Base-by-base conservation (phyloP, 2,113 vertebrate genomes). In the Puma concolor region DNA sequence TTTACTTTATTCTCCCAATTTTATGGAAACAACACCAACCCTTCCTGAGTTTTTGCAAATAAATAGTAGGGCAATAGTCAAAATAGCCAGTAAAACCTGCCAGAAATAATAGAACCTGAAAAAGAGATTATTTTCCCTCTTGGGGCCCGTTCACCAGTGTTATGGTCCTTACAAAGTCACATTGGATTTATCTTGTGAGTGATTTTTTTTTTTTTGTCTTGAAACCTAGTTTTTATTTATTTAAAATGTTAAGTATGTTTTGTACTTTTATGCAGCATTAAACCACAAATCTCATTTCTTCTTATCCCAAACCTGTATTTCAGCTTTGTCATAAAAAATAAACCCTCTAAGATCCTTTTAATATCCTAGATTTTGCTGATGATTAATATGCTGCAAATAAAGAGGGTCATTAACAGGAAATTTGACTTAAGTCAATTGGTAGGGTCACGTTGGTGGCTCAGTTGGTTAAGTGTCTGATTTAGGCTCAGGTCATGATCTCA, bases 221-320 rank as follows among this genome's bases (percentile, higher is more conserved):
- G 54, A 38, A 94, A 66, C 27, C 86, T 94, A 48, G 57, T 94
- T 95, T 94, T 95, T 71, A 79, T 92, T 90, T 31, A 72, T 77
- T 74, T 57, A 89, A 85, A 94, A 57, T 66, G 72, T 95, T 83
- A 71, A 71, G 16, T 87, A 60, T 86, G 25, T 95, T 86, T 94
- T 92, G 25, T 96, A 63, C 19, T 94, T 88, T 80, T 33, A 57
- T 41, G 19, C 11, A 83, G 29, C 63, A 50, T 87, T 60, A 96
- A 96, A 81, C 52, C 33, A 21, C 15, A 36, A 83, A 33, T 71
- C 13, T 9, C 0, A 2, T 97, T 96, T 82, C 41, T 84, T 69
- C 31, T 94, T 72, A 1, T 86, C 67, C 60, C 85, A 79, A 72
- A 77, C 57, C 13, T 92, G 82, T 52, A 60, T 87, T 95, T 92